Conservation (phyloP, 2,797 vertebrate species). For the Spea hammondii region DNA sequence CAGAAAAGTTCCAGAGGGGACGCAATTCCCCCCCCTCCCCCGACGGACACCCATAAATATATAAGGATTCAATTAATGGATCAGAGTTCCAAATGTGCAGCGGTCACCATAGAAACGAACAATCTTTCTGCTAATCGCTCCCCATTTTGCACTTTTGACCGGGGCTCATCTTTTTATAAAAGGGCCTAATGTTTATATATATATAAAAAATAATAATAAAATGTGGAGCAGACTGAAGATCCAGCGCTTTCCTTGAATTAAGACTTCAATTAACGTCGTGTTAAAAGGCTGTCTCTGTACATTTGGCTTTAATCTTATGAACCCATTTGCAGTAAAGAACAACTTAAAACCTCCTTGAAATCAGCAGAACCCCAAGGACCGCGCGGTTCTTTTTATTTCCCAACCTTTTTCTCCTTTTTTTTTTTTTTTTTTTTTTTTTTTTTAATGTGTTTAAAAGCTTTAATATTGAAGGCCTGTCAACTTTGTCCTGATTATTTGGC, state of each 20-base stretch:
- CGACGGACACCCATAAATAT: too few relatives aligned
- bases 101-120: too few relatives aligned
- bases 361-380: slow-evolving; percentile 65
- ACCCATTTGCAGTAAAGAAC: slow-evolving; percentile 62
- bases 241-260: not conserved
- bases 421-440: slow-evolving; percentile 50
- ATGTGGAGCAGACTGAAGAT: not conserved
- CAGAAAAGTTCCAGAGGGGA: too few relatives aligned
- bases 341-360: slow-evolving; percentile 69
- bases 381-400: slow-evolving; percentile 62
- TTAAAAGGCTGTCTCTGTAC: slow-evolving; percentile 48
- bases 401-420: slow-evolving; percentile 54
- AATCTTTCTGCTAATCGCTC: too few relatives aligned
- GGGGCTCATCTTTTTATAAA: too few relatives aligned
- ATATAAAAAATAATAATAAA: too few relatives aligned
- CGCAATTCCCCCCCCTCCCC: too few relatives aligned
- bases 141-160: too few relatives aligned
- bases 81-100: too few relatives aligned
- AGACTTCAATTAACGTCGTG: slow-evolving; percentile 33
- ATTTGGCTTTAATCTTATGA: slow-evolving; percentile 60
- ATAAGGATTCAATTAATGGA: too few relatives aligned
- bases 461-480: slow-evolving; percentile 85
- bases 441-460: slow-evolving; percentile 81
- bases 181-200: too few relatives aligned
- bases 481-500: slow-evolving; percentile 83